phyloP scores from a whole-genome alignment of 2,113 vertebrate genomes.

The pig (Sus scrofa) region T2T-Sscrofa CM000816.6:15619501-15620000 shows the following conservation, averaged over 20 bases:
- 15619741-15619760: neutral
- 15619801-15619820: neutral
- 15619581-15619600: neutral
- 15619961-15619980: neutral
- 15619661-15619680: neutral
- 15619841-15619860: neutral
- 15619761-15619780: too few species aligned
- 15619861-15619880: conserved; percentile 23
- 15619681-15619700: conserved; percentile 14
- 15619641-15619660: conserved; percentile 12
- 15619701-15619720: neutral
- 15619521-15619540: too few species aligned
- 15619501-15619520: too few species aligned
- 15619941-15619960: neutral
- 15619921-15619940: neutral
- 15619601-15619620: neutral
- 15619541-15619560: too few species aligned
- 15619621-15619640: conserved; percentile 12
- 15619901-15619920: conserved; percentile 46
- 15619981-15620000: neutral
- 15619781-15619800: neutral
- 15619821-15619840: conserved; percentile 6
- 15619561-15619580: too few species aligned
- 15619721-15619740: neutral
- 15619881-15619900: conserved; percentile 43